A percentile compares a stretch with the other conserved stretches of the same genome.
phyloP scores from a whole-genome alignment of 1,140 invertebrate genomes.

The Atta cephalotes region DNA sequence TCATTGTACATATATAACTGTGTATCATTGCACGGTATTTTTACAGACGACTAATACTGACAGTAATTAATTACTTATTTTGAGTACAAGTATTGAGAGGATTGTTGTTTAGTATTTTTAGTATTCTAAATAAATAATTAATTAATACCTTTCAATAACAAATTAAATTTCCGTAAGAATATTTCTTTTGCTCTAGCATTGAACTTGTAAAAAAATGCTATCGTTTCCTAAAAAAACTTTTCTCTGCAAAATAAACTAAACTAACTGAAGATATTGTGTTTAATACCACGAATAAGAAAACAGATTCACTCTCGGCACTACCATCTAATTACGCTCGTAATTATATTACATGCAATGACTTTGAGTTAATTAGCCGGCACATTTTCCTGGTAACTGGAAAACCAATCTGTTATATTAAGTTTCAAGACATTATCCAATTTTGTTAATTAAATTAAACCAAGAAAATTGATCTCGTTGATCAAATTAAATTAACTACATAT shows the following conservation, averaged over 20 bases:
- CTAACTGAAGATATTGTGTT: conserved; percentile 1
- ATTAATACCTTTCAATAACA: no score
- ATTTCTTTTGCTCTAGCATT: neutral
- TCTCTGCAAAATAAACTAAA: neutral
- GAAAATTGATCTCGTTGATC: neutral
- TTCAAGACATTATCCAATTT: neutral
- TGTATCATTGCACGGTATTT: no score
- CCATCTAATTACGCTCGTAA: conserved; percentile 28
- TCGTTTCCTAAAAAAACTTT: neutral
- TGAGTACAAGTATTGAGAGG: no score
- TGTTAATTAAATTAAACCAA: neutral
- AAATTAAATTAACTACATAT: neutral
- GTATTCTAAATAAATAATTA: no score
- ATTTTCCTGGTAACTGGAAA: neutral
- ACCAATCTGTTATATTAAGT: neutral
- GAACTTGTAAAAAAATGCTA: neutral
- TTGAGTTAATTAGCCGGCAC: conserved; percentile 1
- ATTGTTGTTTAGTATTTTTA: no score
- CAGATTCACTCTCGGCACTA: conserved; percentile 15
- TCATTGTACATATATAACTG: neutral
- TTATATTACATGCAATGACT: neutral
- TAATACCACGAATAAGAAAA: neutral
- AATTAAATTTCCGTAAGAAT: no score
- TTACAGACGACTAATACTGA: no score
- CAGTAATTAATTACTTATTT: no score